A percentile compares a stretch with the other conserved stretches of the same genome.
These are phyloP conservation scores for Oreochromis spilurus DNA, from an alignment of 2,113 vertebrate genomes.

Conservation along the genomic window DNA sequence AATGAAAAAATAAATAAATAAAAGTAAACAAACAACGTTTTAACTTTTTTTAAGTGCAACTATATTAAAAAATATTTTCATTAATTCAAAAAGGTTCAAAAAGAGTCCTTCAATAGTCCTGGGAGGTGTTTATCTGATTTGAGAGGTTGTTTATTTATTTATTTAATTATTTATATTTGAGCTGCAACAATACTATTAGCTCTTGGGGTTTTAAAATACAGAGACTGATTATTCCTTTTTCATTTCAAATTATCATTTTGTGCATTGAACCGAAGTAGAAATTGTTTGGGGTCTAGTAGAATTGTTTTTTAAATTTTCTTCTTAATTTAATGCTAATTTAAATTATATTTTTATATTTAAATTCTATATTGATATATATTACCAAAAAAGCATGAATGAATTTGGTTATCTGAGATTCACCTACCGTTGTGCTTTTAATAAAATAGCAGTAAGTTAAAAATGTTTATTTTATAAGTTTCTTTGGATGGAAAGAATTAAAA, in stretches of 20 bases:
- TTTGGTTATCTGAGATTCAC: background rate
- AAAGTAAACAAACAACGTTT: background rate
- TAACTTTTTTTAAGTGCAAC: background rate
- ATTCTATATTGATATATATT: rapidly evolving
- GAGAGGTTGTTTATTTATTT: background rate
- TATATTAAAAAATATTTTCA: background rate
- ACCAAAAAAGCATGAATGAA: rapidly evolving
- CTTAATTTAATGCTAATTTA: background rate
- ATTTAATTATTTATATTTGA: background rate
- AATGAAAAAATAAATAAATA: background rate
- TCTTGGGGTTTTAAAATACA: background rate
- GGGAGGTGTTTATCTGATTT: background rate
- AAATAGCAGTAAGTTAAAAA: background rate
- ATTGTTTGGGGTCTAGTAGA: background rate
- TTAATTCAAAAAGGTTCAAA: rapidly evolving
- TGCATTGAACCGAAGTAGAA: background rate
- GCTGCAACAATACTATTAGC: background rate
- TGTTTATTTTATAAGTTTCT: background rate
- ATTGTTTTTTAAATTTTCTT: background rate
- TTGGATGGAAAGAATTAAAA: background rate
- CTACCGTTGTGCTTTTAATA: background rate
- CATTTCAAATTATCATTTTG: background rate
- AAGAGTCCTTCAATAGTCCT: background rate
- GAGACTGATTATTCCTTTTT: background rate
- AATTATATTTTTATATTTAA: background rate